A percentile compares a stretch with the other conserved stretches of the same genome.
Evolutionary conservation across 2,797 vertebrate genomes (phyloP).

Genomic region (Eidolon dupreanum): DNA sequence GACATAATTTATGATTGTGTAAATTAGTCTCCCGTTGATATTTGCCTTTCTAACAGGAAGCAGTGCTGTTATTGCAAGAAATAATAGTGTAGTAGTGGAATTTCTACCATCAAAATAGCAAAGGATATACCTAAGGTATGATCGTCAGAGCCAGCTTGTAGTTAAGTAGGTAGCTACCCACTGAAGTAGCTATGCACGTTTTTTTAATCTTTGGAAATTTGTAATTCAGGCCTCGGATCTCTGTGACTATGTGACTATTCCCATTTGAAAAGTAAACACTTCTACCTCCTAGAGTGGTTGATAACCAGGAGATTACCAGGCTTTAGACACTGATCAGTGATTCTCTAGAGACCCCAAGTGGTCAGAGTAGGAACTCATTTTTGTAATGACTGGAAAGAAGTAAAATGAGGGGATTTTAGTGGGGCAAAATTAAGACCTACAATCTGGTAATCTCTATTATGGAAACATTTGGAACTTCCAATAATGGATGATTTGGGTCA

Average conservation of each 20-base stretch:
- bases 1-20: neutral
- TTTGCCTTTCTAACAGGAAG: neutral
- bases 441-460: neutral
- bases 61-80: neutral
- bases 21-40: neutral
- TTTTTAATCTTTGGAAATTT: constrained; percentile 34
- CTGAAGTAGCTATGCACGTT: neutral
- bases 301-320: neutral
- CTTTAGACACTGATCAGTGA: constrained; percentile 38
- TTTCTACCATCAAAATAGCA: neutral
- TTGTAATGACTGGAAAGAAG: neutral
- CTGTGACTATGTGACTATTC: neutral
- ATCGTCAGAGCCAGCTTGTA: neutral
- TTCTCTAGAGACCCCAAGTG: constrained; percentile 73
- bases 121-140: neutral
- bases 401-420: neutral
- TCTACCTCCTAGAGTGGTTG: neutral
- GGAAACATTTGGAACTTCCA: neutral
- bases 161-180: neutral
- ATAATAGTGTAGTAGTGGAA: neutral
- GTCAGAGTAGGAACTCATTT: neutral
- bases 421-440: neutral
- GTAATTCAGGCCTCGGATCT: neutral
- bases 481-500: neutral
- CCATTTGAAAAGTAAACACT: neutral